Evolutionary conservation across 2,797 vertebrate genomes (phyloP), one percentile per base, ranked within the genome.

Genomic region (Gymnoscopelus microlampas): DNA sequence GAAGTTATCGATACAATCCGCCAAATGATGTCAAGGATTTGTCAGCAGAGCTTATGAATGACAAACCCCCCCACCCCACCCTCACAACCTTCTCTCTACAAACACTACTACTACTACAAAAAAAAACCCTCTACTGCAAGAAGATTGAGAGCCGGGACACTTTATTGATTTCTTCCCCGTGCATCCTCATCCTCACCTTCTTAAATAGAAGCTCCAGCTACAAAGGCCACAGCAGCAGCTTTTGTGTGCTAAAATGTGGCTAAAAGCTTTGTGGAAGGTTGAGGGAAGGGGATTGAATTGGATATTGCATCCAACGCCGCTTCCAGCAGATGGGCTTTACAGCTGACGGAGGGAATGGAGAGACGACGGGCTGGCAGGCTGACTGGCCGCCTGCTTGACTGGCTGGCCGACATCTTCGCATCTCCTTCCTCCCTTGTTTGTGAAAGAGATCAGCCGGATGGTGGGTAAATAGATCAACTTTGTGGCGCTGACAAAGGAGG

Each of bases 21-120:
- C 83, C 91, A 95, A 95, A 96, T 96, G 95, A 95, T 97, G 97
- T 96, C 95, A 96, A 96, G 96, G 96, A 98, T 98, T 98, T 97
- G 95, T 96, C 95, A 96, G 95, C 91, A 91, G 93, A 94, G 96
- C 95, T 96, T 97, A 97, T 95, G 95, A 98, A 98, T 97, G 95
- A 98, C 96, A 98, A 96, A 97, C 96, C 94, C 79, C 76, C 71
- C 63, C 74, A 77, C 80, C 69, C 94, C 78, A 71, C 77, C 71
- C 65, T 77, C 74, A 76, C 64, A 75, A 67, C 74, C 64, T 82
- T 78, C 63, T 66, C 76, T 62, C 79, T 71, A 93, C 94, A 95
- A 95, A 93, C 94, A 94, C 94, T 95, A 95, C 85, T 44, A 44
- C 39, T 95, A 95, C 85, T 44, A 44, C 39, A 44, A 44, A 44